A percentile compares a stretch with the other conserved stretches of the same genome.
These are phyloP conservation scores for Petrolisthes cinctipes DNA, from an alignment of 2,888 invertebrate genomes.

Conservation along the genomic window DNA sequence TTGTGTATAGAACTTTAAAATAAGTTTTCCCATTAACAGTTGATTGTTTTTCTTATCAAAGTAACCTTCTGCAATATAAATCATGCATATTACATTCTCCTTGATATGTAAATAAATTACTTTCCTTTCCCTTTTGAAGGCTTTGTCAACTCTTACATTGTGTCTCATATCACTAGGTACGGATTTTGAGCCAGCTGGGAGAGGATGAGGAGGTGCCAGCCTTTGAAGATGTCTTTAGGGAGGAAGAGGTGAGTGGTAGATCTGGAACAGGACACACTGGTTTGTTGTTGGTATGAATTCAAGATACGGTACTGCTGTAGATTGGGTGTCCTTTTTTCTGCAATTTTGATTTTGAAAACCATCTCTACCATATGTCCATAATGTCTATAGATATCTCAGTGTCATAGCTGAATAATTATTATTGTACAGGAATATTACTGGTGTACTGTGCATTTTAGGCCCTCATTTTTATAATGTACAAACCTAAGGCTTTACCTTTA, in stretches of 20 bases:
- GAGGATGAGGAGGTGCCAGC: constrained; percentile 64
- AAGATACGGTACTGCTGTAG: not conserved
- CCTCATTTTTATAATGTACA: too few species aligned
- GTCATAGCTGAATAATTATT: too few species aligned
- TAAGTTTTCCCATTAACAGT: too few species aligned
- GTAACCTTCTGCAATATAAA: not conserved
- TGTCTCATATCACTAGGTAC: constrained; percentile 42
- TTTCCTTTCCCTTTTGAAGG: not conserved
- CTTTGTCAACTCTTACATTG: too few species aligned
- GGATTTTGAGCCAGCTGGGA: constrained; percentile 53
- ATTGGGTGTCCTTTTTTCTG: not conserved
- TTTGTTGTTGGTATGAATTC: not conserved
- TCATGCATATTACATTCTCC: not conserved
- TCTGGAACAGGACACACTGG: not conserved
- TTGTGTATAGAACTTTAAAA: too few species aligned
- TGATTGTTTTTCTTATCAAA: not conserved
- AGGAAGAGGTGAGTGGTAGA: constrained; percentile 71
- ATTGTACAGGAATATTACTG: too few species aligned
- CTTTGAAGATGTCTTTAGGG: constrained; percentile 63
- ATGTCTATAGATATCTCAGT: too few species aligned
- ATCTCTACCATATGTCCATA: too few species aligned
- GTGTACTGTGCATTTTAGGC: too few species aligned
- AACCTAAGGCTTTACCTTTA: too few species aligned
- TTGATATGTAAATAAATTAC: not conserved
- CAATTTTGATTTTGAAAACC: too few species aligned